Percentiles rank a stretch among this genome's conserved stretches.
These are phyloP conservation scores for Shinisaurus crocodilurus DNA, from an alignment of 2,113 vertebrate genomes.

Conservation along the genomic window DNA sequence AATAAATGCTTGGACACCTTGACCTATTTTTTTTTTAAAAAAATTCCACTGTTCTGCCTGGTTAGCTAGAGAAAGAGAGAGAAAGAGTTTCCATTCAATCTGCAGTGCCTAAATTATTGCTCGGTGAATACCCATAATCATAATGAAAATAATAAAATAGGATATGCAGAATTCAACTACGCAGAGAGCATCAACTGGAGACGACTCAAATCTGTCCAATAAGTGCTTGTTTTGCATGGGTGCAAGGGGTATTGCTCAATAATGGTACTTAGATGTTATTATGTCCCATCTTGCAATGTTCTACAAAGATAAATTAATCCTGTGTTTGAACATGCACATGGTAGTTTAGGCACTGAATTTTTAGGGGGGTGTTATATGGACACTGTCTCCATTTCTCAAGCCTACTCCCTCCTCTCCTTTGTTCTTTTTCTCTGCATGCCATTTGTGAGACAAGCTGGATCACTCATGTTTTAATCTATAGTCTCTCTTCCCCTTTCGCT, in stretches of 20 bases:
- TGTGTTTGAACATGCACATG: constrained; percentile 49
- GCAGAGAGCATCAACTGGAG: not conserved
- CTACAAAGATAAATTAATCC: constrained; percentile 59
- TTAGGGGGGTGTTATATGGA: constrained; percentile 64
- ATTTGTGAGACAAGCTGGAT: not conserved
- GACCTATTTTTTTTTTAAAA: constrained; percentile 36
- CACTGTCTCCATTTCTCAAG: constrained; percentile 64
- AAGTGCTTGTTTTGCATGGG: not conserved
- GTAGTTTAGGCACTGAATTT: constrained; percentile 63
- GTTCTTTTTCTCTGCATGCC: not conserved
- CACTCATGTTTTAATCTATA: not conserved
- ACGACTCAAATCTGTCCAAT: not conserved
- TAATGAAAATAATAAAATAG: not conserved
- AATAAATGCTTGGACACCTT: constrained; percentile 57
- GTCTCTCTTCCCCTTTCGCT: not conserved
- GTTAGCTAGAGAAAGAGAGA: not conserved
- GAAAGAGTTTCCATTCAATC: not conserved
- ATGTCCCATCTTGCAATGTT: constrained; percentile 44
- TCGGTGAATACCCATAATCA: not conserved
- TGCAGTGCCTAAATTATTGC: not conserved
- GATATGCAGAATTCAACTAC: not conserved
- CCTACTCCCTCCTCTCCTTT: not conserved
- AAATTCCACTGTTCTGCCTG: rapidly evolving
- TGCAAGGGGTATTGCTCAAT: rapidly evolving
- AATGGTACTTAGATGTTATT: constrained; percentile 20